These are phyloP conservation scores for Platyscapa corneri DNA, from an alignment of 1,140 invertebrate species.

Conservation along the genomic window DNA sequence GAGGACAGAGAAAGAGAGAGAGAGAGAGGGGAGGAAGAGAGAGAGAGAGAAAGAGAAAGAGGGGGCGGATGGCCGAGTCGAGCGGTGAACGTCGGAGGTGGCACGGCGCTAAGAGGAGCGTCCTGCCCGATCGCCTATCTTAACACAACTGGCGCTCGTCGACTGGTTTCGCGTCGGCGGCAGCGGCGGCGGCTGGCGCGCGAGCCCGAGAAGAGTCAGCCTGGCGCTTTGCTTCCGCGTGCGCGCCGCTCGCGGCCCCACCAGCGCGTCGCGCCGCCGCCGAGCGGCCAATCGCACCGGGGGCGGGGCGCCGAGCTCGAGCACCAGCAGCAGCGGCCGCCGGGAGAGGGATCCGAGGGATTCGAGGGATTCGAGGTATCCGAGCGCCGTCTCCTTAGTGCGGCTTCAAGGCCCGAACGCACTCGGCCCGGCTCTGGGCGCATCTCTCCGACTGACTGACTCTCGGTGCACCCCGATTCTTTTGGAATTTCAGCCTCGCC, in stretches of 20 bases:
- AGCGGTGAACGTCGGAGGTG: slow-evolving; percentile 68
- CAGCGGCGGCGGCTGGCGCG: no score
- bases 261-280: slow-evolving; percentile 15
- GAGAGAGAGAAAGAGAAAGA: slow-evolving; percentile 41
- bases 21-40: slow-evolving; percentile 22
- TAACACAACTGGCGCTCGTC: slow-evolving; percentile 73
- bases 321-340: slow-evolving; percentile 53
- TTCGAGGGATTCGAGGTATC: no score
- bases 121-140: slow-evolving; percentile 74
- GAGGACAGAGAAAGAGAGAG: slow-evolving; percentile 43
- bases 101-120: slow-evolving; percentile 71
- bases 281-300: slow-evolving; percentile 50
- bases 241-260: slow-evolving; percentile 5
- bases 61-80: slow-evolving; percentile 45
- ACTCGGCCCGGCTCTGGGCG: not conserved
- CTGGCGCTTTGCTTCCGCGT: slow-evolving; percentile 34
- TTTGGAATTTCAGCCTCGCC: no score
- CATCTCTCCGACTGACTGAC: not conserved
- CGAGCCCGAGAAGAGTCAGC: no score
- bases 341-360: slow-evolving; percentile 19
- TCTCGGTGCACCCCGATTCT: no score
- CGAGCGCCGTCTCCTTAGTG: slow-evolving; percentile 34
- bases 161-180: slow-evolving; percentile 13
- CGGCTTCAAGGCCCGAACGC: not conserved
- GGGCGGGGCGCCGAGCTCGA: slow-evolving; percentile 47